A percentile compares a stretch with the other conserved stretches of the same genome.
These are phyloP conservation scores for Coranthus polyacanthus DNA, from an alignment of 2,797 vertebrate genomes.

Conservation along the genomic window DNA sequence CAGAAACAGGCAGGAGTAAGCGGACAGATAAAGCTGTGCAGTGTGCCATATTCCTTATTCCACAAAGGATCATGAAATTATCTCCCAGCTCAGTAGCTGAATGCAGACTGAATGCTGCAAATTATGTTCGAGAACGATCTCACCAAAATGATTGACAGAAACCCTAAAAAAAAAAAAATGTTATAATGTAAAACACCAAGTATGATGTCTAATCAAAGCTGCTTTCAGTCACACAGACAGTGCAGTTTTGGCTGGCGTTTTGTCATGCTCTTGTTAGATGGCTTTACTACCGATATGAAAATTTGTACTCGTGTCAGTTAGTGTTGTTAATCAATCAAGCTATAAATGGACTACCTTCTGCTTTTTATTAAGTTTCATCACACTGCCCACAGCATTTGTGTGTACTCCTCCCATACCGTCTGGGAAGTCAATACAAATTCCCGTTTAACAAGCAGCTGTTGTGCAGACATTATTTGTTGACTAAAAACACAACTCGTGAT, in stretches of 20 bases:
- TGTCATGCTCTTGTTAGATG: conserved; percentile 25
- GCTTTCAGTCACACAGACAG: conserved; percentile 6
- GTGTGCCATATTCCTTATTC: conserved; percentile 23
- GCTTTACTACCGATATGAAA: conserved; percentile 7
- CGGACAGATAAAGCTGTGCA: conserved; percentile 42
- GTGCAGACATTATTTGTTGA: conserved; percentile 58
- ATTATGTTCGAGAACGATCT: too few species aligned
- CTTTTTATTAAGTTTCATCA: conserved; percentile 2
- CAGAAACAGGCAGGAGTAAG: conserved; percentile 24
- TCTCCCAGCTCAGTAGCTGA: background rate
- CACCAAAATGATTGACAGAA: too few species aligned
- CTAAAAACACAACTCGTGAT: conserved; percentile 61
- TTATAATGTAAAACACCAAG: background rate
- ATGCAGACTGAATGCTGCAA: conserved; percentile 4
- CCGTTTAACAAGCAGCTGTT: conserved; percentile 59
- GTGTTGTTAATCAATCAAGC: too few species aligned
- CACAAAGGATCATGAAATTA: conserved; percentile 19
- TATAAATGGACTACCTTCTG: background rate
- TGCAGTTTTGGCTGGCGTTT: conserved; percentile 19
- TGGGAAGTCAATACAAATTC: conserved; percentile 41
- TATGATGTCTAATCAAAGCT: background rate
- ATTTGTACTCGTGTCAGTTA: conserved; percentile 13
- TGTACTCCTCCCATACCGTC: conserved; percentile 26
- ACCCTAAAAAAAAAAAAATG: too few species aligned
- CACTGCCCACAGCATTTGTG: background rate